These are phyloP conservation scores for Lithophane semibrunnea DNA, from an alignment of 2,888 invertebrate species.

Conservation along the genomic window DNA sequence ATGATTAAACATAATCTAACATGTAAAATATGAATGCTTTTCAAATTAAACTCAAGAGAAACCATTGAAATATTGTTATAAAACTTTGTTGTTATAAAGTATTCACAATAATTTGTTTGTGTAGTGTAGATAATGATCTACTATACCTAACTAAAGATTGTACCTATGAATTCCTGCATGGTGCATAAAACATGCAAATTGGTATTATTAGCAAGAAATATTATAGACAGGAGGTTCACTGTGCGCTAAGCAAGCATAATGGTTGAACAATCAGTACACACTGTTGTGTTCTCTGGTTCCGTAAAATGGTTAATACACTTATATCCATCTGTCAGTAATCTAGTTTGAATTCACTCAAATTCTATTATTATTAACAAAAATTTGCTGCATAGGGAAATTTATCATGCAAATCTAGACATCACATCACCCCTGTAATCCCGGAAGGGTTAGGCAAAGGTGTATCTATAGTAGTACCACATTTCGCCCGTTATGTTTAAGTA, in stretches of 20 bases:
- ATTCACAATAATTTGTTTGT: no score
- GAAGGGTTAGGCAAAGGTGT: no score
- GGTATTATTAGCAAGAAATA: not conserved
- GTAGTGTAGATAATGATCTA: no score
- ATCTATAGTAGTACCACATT: no score
- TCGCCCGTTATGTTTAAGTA: no score
- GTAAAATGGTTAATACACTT: not conserved
- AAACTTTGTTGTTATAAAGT: no score
- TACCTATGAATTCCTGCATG: not conserved
- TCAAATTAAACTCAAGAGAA: not conserved
- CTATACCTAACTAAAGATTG: not conserved
- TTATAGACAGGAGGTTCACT: no score
- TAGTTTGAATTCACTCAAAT: not conserved
- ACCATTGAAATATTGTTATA: not conserved
- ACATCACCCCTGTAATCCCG: no score
- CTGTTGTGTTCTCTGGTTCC: not conserved
- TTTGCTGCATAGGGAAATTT: not conserved
- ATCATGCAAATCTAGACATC: not conserved
- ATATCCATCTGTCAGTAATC: not conserved
- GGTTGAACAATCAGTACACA: not conserved
- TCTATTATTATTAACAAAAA: no score
- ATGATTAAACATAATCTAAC: not conserved
- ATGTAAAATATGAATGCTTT: not conserved
- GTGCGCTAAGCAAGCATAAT: not conserved
- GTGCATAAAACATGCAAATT: not conserved